Conservation (phyloP, 2,113 vertebrate species). For the Camelus bactrianus region DNA sequence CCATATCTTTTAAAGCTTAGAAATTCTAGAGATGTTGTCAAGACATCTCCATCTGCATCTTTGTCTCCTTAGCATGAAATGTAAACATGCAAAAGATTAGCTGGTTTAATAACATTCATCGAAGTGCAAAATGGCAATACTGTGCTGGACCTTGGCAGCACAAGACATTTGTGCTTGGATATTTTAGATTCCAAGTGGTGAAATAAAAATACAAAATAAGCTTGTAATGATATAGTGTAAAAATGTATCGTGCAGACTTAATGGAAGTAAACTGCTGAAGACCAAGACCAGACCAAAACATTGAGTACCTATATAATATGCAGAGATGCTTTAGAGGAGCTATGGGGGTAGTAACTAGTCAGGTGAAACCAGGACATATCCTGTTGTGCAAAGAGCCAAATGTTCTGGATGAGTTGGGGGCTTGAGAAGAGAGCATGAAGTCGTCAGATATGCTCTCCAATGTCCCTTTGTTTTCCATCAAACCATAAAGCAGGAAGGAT, state of each 20-base stretch:
- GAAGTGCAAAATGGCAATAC: neutral
- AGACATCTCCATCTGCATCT: neutral
- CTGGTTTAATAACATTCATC: neutral
- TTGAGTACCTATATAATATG: neutral
- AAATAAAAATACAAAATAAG: neutral
- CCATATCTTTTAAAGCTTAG: neutral
- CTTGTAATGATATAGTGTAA: neutral
- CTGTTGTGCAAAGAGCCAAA: neutral
- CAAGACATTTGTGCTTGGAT: neutral
- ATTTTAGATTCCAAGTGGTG: neutral
- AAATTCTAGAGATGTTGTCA: slow-evolving; percentile 21
- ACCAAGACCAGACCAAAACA: neutral
- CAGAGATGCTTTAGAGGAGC: neutral
- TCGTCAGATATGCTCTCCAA: neutral
- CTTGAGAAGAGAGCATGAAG: neutral
- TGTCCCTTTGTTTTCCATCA: neutral
- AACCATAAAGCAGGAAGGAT: neutral
- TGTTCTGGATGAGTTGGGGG: neutral
- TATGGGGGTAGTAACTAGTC: neutral
- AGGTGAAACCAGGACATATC: neutral
- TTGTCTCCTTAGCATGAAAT: neutral
- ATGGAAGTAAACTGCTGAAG: neutral
- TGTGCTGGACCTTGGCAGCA: neutral
- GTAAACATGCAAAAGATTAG: neutral
- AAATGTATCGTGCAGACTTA: neutral